phyloP scores from a whole-genome alignment of 2,888 invertebrate genomes.

The Drosophila imparisetae region DNA sequence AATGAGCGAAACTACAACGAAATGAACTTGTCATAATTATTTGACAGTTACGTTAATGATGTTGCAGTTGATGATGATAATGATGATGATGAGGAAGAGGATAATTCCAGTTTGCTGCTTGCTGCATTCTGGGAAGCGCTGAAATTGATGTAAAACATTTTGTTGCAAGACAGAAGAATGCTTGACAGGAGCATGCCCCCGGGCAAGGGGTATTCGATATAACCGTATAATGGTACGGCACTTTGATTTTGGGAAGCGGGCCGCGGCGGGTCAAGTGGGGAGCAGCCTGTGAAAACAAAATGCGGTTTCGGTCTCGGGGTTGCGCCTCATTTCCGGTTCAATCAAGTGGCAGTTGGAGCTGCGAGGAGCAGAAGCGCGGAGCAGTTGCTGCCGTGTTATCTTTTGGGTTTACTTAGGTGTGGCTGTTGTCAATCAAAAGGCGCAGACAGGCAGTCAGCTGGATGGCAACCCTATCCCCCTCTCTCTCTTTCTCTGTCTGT shows the following conservation, averaged over 20 bases:
- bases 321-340: conserved; percentile 76
- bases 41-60: conserved; percentile 65
- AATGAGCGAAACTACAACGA: conserved; percentile 77
- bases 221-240: conserved; percentile 51
- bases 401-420: conserved; percentile 69
- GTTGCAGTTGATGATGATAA: conserved; percentile 38
- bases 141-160: conserved; percentile 76
- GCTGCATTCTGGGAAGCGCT: conserved; percentile 45
- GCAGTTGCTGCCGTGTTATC: conserved; percentile 16
- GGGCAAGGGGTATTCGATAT: conserved; percentile 36
- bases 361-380: conserved; percentile 11
- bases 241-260: conserved; percentile 68
- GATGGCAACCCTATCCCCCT: conserved; percentile 1
- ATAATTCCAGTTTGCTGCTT: conserved; percentile 30
- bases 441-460: conserved; percentile 67
- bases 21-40: conserved; percentile 83
- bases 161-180: conserved; percentile 29
- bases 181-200: conserved; percentile 40
- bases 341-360: conserved; percentile 53
- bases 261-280: conserved; percentile 71
- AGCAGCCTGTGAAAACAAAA: conserved; percentile 77
- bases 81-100: background rate
- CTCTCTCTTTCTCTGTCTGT: background rate
- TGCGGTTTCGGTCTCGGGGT: conserved; percentile 24
- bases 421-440: conserved; percentile 76